Percentiles rank a stretch among this genome's conserved stretches.
Conservation (phyloP, 2,888 invertebrate species). For the Malachius bipustulatus region DNA sequence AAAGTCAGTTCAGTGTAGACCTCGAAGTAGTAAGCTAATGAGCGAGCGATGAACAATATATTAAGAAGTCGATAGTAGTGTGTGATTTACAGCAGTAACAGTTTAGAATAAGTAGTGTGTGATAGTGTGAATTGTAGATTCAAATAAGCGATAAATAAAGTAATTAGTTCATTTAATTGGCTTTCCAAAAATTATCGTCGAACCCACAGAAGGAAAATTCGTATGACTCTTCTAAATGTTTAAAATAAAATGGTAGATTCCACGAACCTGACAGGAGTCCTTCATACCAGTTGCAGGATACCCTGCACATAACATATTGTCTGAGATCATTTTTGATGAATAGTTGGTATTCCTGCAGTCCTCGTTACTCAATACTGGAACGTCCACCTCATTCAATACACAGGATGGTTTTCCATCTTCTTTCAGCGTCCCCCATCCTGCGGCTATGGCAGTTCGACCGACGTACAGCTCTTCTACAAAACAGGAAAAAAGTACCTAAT, state of each 20-base stretch:
- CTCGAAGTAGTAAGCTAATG: too few relatives aligned
- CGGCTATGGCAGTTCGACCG: constrained; percentile 59
- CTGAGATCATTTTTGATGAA: constrained; percentile 70
- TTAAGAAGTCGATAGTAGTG: too few relatives aligned
- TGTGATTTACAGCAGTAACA: too few relatives aligned
- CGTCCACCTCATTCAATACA: constrained; percentile 70
- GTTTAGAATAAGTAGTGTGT: too few relatives aligned
- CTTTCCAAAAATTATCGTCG: too few relatives aligned
- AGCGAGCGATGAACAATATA: too few relatives aligned
- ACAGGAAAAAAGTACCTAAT: too few relatives aligned
- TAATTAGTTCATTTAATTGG: too few relatives aligned
- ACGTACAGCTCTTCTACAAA: constrained; percentile 54
- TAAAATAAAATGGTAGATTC: neutral
- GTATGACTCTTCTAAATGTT: neutral
- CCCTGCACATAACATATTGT: constrained; percentile 82
- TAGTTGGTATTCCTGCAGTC: constrained; percentile 70
- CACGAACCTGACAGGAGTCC: constrained; percentile 73
- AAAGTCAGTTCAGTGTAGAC: too few relatives aligned
- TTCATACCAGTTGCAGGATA: constrained; percentile 57
- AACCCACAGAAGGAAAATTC: too few relatives aligned
- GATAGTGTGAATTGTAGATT: too few relatives aligned
- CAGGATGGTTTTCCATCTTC: constrained; percentile 81
- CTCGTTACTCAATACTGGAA: constrained; percentile 59
- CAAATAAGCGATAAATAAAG: too few relatives aligned
- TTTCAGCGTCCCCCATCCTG: constrained; percentile 80